Conservation (phyloP, 2,888 invertebrate genomes). For the Lithodes maja region DNA sequence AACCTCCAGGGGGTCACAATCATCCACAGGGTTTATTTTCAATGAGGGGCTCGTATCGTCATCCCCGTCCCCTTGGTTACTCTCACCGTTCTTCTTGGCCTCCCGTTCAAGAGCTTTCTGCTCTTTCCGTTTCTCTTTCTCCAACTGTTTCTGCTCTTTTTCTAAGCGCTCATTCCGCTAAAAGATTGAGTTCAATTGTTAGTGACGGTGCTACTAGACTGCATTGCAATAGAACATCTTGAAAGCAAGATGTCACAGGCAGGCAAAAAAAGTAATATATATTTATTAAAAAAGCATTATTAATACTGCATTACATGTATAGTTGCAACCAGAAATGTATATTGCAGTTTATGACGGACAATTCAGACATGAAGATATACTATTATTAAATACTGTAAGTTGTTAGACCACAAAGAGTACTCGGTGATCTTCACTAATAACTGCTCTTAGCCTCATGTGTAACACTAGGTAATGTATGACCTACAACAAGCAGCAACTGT, state of each 20-base stretch:
- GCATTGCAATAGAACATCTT: background rate
- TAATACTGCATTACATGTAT: no score
- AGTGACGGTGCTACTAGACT: conserved; percentile 16
- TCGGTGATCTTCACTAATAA: no score
- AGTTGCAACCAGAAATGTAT: no score
- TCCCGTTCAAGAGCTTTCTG: conserved; percentile 33
- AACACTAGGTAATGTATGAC: no score
- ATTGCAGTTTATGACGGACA: no score
- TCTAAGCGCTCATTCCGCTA: conserved; percentile 92
- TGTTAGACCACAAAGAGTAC: no score
- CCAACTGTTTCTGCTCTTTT: conserved; percentile 88
- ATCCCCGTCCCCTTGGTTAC: conserved; percentile 15
- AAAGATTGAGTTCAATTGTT: conserved; percentile 72
- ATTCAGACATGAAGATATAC: no score
- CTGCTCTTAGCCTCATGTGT: no score
- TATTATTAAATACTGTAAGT: no score
- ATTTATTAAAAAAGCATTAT: no score
- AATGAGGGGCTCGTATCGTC: conserved; percentile 31
- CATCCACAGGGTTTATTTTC: conserved; percentile 8
- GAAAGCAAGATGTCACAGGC: background rate
- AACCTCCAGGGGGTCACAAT: conserved; percentile 37
- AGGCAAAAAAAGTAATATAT: background rate
- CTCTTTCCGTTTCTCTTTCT: conserved; percentile 77
- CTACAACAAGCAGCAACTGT: no score
- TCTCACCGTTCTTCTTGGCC: conserved; percentile 6